These are phyloP conservation scores for Philopedon plagiatum DNA, from an alignment of 2,888 invertebrate genomes.

Conservation along the genomic window DNA sequence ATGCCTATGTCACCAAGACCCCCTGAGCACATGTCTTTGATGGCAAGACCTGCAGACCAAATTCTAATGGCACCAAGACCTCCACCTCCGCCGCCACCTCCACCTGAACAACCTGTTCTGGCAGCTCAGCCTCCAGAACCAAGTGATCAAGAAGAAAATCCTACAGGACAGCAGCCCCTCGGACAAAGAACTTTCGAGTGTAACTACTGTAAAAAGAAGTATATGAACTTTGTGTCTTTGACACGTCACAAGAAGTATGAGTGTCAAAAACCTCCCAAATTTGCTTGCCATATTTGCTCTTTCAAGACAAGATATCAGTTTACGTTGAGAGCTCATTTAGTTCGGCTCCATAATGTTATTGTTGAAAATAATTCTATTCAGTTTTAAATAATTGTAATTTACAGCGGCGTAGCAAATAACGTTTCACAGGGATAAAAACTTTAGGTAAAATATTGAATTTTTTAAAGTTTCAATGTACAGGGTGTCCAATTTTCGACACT, in stretches of 20 bases:
- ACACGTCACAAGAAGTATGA: constrained; percentile 53
- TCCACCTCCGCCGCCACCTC: too few species aligned
- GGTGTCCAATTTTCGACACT: too few species aligned
- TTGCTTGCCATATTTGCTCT: constrained; percentile 47
- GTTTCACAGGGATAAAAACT: too few species aligned
- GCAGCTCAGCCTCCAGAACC: neutral
- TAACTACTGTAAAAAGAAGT: constrained; percentile 50
- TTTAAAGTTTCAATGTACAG: too few species aligned
- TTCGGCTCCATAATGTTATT: constrained; percentile 43
- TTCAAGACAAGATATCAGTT: constrained; percentile 48
- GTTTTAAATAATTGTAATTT: constrained; percentile 26
- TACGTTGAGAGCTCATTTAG: constrained; percentile 48
- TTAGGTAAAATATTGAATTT: too few species aligned
- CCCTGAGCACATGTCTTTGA: neutral
- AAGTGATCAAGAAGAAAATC: neutral
- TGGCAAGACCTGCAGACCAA: neutral
- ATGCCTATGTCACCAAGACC: neutral
- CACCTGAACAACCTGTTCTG: neutral
- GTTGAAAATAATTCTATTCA: constrained; percentile 39
- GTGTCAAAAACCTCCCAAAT: constrained; percentile 47
- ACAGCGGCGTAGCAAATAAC: neutral
- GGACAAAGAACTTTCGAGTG: constrained; percentile 43
- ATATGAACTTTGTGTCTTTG: constrained; percentile 54
- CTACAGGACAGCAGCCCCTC: neutral
- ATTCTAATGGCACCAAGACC: neutral